Evolutionary conservation across 2,113 vertebrate species (phyloP), one percentile per base, ranked within the genome.

Genomic region (Riparia riparia): DNA sequence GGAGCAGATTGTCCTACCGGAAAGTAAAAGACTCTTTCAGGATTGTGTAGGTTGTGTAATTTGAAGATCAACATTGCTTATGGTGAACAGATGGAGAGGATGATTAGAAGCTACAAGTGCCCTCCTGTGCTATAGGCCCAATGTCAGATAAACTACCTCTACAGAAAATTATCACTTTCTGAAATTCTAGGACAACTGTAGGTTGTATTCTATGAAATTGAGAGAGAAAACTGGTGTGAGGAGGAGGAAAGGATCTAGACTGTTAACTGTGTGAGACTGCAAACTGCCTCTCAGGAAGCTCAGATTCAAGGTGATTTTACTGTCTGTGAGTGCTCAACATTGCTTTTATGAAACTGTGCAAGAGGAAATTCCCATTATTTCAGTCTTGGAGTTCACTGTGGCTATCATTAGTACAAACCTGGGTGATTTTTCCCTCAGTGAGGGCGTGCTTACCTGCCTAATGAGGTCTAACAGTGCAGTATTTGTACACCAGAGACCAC

Each of bases 51-150:
- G 95, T 95, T 94, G 94, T 96, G 91, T 61, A 96, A 96, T 96
- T 95, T 95, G 95, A 96, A 97, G 96, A 97, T 95, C 96, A 96
- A 95, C 95, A 50, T 95, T 95, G 94, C 93, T 96, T 95, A 95
- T 97, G 94, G 88, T 95, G 95, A 96, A 97, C 96, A 96, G 95
- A 96, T 96, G 96, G 96, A 93, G 96, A 95, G 42, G 90, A 96
- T 96, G 95, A 96, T 97, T 97, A 87, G 92, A 97, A 97, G 92
- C 95, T 96, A 44, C 78, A 94, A 95, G 70, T 95, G 80, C 95
- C 87, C 86, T 95, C 92, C 79, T 95, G 85, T 92, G 93, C 94
- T 94, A 87, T 94, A 82, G 82, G 57, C 94, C 93, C 92, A 94
- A 94, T 86, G 86, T 93, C 89, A 96, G 93, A 96, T 95, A 96